Percentiles rank a stretch among this genome's conserved stretches.
Evolutionary conservation across 2,113 vertebrate species (phyloP).

Genomic region (Sander lucioperca): DNA sequence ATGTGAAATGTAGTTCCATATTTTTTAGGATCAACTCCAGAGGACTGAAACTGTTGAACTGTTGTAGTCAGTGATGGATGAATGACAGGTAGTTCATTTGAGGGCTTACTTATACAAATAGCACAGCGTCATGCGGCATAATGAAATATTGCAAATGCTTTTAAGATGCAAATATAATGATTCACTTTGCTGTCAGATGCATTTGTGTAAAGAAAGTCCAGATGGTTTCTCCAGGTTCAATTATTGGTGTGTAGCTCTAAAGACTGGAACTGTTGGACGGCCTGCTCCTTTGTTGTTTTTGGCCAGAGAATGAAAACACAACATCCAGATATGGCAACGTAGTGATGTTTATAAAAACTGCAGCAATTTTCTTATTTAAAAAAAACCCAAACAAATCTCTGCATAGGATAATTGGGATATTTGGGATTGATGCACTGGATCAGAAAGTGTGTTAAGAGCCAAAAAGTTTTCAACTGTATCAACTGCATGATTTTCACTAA

Average conservation of each 20-base stretch:
- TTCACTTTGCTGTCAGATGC: conserved; percentile 9
- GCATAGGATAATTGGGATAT: conserved; percentile 35
- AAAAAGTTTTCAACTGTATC: conserved; percentile 40
- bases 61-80: conserved; percentile 1
- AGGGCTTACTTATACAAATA: conserved; percentile 68
- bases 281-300: conserved; percentile 53
- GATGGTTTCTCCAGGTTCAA: conserved; percentile 64
- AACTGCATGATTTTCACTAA: neutral
- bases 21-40: conserved; percentile 12
- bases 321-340: conserved; percentile 45
- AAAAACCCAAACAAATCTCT: conserved; percentile 1
- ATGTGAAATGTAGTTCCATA: neutral
- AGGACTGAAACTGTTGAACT: conserved; percentile 11
- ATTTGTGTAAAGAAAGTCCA: conserved; percentile 56
- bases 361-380: neutral
- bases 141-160: conserved; percentile 56
- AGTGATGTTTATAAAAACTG: conserved; percentile 36
- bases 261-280: conserved; percentile 34
- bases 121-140: conserved; percentile 5
- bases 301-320: conserved; percentile 55
- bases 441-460: conserved; percentile 12
- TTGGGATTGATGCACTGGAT: conserved; percentile 29
- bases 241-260: conserved; percentile 59
- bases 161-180: conserved; percentile 74
- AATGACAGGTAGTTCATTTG: conserved; percentile 56